Percentiles rank a stretch among this genome's conserved stretches.
These are phyloP conservation scores for Rissa tridactyla DNA, from an alignment of 2,113 vertebrate species.

Conservation along the genomic window DNA sequence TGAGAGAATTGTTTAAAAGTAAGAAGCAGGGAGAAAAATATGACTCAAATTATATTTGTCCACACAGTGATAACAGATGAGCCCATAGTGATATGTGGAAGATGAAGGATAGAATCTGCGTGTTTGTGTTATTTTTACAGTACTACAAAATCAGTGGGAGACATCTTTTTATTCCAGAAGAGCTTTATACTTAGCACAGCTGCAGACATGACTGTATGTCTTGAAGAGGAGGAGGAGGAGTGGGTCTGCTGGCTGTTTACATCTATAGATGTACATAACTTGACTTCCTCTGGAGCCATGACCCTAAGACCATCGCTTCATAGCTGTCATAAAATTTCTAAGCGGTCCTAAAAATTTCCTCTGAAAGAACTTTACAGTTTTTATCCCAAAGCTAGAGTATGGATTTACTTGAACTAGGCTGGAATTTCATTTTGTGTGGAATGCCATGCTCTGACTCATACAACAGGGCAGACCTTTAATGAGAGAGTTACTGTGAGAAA, in stretches of 20 bases:
- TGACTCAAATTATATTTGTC: not conserved
- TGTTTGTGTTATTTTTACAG: not conserved
- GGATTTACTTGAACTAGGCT: not conserved
- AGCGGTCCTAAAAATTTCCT: not conserved
- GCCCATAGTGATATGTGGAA: not conserved
- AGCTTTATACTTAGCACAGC: not conserved
- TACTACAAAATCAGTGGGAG: not conserved
- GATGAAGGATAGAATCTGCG: not conserved
- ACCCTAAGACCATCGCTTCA: not conserved
- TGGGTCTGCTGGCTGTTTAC: not conserved
- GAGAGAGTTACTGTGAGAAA: not conserved
- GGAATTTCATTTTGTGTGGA: not conserved
- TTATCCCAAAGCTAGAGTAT: not conserved
- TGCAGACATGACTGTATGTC: not conserved
- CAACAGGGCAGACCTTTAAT: not conserved
- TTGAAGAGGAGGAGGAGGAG: not conserved
- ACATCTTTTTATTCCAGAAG: not conserved
- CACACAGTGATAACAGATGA: not conserved
- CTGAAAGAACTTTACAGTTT: not conserved
- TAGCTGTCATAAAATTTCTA: not conserved
- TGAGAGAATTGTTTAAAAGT: not conserved
- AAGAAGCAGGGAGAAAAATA: not conserved
- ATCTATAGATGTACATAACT: not conserved
- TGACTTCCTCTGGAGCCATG: not conserved
- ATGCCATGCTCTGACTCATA: not conserved